Conservation (phyloP, 2,113 vertebrate species). For the Chionis minor region DNA sequence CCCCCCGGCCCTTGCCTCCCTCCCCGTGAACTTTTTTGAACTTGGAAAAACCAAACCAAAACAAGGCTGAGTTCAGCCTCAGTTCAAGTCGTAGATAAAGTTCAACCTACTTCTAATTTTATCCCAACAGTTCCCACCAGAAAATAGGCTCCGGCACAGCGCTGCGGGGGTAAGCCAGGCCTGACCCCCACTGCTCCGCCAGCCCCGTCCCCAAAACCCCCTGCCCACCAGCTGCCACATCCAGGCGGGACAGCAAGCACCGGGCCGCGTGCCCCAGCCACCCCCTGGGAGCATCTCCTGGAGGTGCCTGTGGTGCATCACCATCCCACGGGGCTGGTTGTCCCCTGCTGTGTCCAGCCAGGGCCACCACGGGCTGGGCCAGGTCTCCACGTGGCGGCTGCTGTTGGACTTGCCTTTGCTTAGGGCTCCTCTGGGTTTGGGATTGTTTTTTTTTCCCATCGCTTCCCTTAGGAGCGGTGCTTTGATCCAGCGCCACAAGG, state of each 20-base stretch:
- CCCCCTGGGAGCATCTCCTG: background rate
- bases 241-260: rapidly evolving
- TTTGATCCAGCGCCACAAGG: rapidly evolving
- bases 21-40: slow-evolving; percentile 15
- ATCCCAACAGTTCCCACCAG: background rate
- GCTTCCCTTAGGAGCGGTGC: background rate
- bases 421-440: background rate
- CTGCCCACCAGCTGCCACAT: background rate
- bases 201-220: background rate
- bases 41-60: slow-evolving; percentile 12
- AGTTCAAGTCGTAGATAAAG: slow-evolving; percentile 4
- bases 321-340: background rate
- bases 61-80: background rate
- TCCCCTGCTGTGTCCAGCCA: rapidly evolving
- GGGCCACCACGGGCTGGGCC: background rate
- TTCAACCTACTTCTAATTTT: slow-evolving; percentile 39
- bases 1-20: background rate
- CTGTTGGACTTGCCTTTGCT: background rate
- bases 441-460: too few species aligned
- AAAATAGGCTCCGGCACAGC: rapidly evolving
- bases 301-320: background rate
- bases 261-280: background rate
- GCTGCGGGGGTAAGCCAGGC: background rate
- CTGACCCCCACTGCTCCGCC: background rate
- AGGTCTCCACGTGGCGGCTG: rapidly evolving